Evolutionary conservation across 2,888 invertebrate species (phyloP).

Genomic region (Chymomyza fuscimana): DNA sequence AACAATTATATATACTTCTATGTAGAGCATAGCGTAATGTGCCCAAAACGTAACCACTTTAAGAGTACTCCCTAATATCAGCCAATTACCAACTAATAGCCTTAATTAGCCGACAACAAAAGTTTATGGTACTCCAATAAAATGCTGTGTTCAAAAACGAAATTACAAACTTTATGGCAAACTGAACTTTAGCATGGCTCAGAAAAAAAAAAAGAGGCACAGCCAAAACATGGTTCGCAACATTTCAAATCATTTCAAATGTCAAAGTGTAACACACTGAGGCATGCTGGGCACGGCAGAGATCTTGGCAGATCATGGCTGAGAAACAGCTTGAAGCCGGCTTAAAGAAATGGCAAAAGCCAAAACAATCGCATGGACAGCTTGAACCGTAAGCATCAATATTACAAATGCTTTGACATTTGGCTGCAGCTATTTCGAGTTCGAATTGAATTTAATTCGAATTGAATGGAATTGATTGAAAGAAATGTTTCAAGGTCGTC

Average conservation of each 20-base stretch:
- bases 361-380: slow-evolving; percentile 33
- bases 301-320: slow-evolving; percentile 18
- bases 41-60: not conserved
- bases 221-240: slow-evolving; percentile 19
- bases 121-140: not conserved
- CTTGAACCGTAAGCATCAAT: not conserved
- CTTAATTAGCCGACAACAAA: not conserved
- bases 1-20: too few relatives aligned
- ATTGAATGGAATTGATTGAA: slow-evolving; percentile 41
- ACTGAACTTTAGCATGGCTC: slow-evolving; percentile 68
- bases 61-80: not conserved
- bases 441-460: not conserved
- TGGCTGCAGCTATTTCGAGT: not conserved
- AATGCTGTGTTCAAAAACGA: not conserved
- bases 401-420: not conserved
- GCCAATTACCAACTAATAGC: not conserved
- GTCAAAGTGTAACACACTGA: slow-evolving; percentile 50
- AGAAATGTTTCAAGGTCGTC: slow-evolving; percentile 65
- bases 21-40: too few relatives aligned
- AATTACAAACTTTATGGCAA: slow-evolving; percentile 20
- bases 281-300: not conserved
- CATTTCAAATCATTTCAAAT: slow-evolving; percentile 43
- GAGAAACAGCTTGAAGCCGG: slow-evolving; percentile 45
- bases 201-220: slow-evolving; percentile 7
- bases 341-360: slow-evolving; percentile 68